Evolutionary conservation across 2,888 invertebrate species (phyloP).

Genomic region (Anaspis maculata): DNA sequence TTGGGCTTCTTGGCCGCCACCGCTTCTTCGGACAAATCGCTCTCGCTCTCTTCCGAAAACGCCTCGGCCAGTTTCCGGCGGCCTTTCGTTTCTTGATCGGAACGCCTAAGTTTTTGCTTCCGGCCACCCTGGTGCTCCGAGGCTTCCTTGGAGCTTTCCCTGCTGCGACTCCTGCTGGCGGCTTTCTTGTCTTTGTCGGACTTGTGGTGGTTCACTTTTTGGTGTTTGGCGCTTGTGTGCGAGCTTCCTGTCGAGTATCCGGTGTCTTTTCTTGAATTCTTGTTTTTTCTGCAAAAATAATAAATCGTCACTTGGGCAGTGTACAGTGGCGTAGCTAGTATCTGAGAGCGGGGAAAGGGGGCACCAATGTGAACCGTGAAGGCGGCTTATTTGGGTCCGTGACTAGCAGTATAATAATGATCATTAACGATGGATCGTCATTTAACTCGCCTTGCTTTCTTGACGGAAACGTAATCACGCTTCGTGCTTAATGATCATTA

Average conservation of each 20-base stretch:
- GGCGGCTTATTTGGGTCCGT: too few species aligned
- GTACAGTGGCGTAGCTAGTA: too few species aligned
- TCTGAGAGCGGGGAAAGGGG: too few species aligned
- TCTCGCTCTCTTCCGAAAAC: slow-evolving; percentile 30
- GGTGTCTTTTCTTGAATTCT: slow-evolving; percentile 50
- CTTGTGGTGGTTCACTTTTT: slow-evolving; percentile 26
- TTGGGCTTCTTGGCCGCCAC: slow-evolving; percentile 20
- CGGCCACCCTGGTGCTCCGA: slow-evolving; percentile 21
- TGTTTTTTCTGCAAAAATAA: slow-evolving; percentile 31
- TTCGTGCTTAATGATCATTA: too few species aligned
- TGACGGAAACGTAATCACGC: too few species aligned
- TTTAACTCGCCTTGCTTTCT: too few species aligned
- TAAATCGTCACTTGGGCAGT: slow-evolving; percentile 16
- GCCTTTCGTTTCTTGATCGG: slow-evolving; percentile 26
- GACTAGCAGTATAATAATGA: too few species aligned
- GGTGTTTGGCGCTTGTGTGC: slow-evolving; percentile 41
- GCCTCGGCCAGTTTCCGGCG: slow-evolving; percentile 22
- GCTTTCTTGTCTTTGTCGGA: too few species aligned
- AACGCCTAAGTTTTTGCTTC: slow-evolving; percentile 37
- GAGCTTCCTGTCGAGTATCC: slow-evolving; percentile 64
- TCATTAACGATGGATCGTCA: too few species aligned
- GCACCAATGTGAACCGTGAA: too few species aligned
- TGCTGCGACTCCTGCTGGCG: too few species aligned
- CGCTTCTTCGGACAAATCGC: slow-evolving; percentile 22
- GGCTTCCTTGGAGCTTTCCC: slow-evolving; percentile 22